Percentiles rank a stretch among this genome's conserved stretches.
These are phyloP conservation scores for Colius striatus DNA, from an alignment of 2,113 vertebrate genomes.

Conservation along the genomic window DNA sequence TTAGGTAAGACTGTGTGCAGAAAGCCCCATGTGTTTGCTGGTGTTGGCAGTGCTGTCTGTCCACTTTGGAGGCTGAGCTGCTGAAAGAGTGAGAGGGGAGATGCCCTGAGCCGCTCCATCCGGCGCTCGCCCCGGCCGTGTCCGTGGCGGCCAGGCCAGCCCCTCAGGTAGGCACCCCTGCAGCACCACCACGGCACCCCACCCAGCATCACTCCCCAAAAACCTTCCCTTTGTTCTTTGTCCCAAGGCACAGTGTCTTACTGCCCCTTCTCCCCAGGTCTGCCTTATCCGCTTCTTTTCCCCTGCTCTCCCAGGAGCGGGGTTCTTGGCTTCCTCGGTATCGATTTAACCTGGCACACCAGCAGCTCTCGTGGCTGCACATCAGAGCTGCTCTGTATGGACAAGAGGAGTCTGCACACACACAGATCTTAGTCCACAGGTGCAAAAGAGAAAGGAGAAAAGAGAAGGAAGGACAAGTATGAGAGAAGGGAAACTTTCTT, in stretches of 20 bases:
- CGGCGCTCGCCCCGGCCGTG: rapidly evolving
- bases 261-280: not conserved
- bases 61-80: not conserved
- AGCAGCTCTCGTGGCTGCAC: not conserved
- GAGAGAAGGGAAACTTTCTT: not conserved
- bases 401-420: not conserved
- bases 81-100: not conserved
- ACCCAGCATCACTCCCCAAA: not conserved
- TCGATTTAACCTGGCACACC: not conserved
- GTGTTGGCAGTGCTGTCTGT: no score
- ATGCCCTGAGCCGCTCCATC: rapidly evolving
- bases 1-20: not conserved
- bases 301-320: not conserved
- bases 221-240: not conserved
- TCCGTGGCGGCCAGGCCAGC: not conserved
- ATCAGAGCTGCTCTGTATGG: not conserved
- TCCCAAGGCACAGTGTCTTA: not conserved
- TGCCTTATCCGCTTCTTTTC: not conserved
- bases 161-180: not conserved
- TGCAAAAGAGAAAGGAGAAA: not conserved
- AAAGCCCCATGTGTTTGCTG: not conserved
- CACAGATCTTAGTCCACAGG: not conserved
- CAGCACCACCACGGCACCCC: rapidly evolving
- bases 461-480: no score
- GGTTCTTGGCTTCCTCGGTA: not conserved